Conservation (phyloP, 2,113 vertebrate genomes). For the Carettochelys insculpta region DNA sequence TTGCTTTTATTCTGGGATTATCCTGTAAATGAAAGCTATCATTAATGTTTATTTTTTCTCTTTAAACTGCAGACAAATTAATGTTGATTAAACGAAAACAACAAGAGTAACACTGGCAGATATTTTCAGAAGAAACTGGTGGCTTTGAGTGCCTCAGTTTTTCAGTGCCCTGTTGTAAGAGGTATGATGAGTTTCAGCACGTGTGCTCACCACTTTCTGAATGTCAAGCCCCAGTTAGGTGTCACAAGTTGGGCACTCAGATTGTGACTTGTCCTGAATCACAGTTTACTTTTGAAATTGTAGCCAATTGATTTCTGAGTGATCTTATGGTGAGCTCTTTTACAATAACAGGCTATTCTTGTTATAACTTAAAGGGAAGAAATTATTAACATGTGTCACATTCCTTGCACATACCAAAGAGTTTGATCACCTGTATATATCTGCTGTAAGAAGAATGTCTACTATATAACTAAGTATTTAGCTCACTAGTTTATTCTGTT, state of each 20-base stretch:
- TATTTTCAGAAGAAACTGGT: background rate
- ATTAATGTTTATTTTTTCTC: background rate
- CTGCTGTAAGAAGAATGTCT: background rate
- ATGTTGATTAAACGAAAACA: background rate
- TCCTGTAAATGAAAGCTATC: background rate
- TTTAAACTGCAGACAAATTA: background rate
- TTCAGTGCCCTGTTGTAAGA: background rate
- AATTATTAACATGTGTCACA: background rate
- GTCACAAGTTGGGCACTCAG: background rate
- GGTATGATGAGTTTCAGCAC: background rate
- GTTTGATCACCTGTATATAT: background rate
- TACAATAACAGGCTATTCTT: background rate
- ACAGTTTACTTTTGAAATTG: background rate
- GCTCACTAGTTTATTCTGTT: background rate
- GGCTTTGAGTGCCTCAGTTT: background rate
- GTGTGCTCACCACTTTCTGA: background rate
- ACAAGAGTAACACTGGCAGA: background rate
- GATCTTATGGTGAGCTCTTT: background rate
- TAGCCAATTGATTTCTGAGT: background rate
- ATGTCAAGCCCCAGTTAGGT: background rate
- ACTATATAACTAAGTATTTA: background rate
- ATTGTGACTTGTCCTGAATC: background rate
- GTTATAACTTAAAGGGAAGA: background rate
- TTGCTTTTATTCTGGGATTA: background rate
- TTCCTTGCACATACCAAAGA: background rate